Evolutionary conservation across 2,888 invertebrate species (phyloP), one percentile per base, ranked within the genome.

Genomic region (Esperia sulphurella): DNA sequence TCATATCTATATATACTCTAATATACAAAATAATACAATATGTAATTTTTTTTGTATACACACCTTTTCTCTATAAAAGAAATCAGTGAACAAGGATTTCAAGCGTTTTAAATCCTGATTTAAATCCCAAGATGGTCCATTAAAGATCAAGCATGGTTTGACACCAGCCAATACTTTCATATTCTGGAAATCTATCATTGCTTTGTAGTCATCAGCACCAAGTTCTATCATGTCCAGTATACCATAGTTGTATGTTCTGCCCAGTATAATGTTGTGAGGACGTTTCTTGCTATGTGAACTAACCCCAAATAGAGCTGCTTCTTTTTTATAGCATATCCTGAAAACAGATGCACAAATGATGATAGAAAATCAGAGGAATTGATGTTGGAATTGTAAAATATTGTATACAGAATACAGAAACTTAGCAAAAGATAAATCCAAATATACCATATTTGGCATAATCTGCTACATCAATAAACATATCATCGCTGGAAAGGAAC

Each of bases 191-290:
- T 96, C 95, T 13, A 92, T 85, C 77, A 98, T 91, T 0, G 95
- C 91, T 72, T 93, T 93, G 74, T 93, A 98, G 47, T 93, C 92
- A 46, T 96, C 96, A 14, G 99, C 92, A 9, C 97, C 97, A 48
- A 99, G 92, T 83, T 99, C 99, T 49, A 97, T 92, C 98, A 99
- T 98, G 74, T 99, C 99, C 49, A 99, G 84, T 30, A 99, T 87
- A 49, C 95, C 94, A 67, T 95, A 93, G 79, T 99, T 96, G 80
- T 94, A 98, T 71, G 95, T 94, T 59, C 99, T 92, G 0, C 98
- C 98, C 46, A 98, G 75, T 30, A 98, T 90, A 41, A 99, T 80
- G 83, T 98, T 98, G 72, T 98, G 93, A 0, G 98, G 98, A 10
- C 98, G 91, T 75, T 99, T 99, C 82, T 99, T 99, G 45, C 95